A percentile compares a stretch with the other conserved stretches of the same genome.
Conservation (phyloP, 2,797 vertebrate species). For the Danio kyathit region DNA sequence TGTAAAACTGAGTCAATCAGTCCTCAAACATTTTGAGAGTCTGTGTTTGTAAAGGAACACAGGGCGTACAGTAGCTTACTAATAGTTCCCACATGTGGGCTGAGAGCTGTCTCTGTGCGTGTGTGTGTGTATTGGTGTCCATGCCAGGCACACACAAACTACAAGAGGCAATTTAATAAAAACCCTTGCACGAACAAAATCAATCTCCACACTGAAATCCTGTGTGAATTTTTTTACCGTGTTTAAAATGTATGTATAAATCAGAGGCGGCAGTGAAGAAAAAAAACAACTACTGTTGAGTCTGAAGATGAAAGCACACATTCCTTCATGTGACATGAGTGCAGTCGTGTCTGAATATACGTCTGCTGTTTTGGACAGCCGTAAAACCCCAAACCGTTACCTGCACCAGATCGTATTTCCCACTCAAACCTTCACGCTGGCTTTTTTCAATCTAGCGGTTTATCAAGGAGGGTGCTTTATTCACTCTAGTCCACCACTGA, state of each 20-base stretch:
- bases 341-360: neutral
- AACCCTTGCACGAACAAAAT: conserved; percentile 74
- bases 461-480: conserved; percentile 51
- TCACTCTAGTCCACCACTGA: conserved; percentile 49
- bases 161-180: conserved; percentile 80
- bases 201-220: conserved; percentile 65
- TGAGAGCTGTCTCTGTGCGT: conserved; percentile 46
- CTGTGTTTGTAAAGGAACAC: conserved; percentile 48
- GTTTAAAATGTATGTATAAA: conserved; percentile 42
- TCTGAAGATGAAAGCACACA: conserved; percentile 31
- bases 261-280: conserved; percentile 1
- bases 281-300: conserved; percentile 22
- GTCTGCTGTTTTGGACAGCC: conserved; percentile 11
- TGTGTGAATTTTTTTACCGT: conserved; percentile 67
- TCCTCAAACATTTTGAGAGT: conserved; percentile 15
- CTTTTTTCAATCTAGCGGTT: conserved; percentile 71
- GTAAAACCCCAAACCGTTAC: conserved; percentile 61
- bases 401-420: conserved; percentile 64
- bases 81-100: conserved; percentile 83
- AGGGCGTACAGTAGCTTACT: conserved; percentile 81
- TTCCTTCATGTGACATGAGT: conserved; percentile 15
- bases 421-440: conserved; percentile 63
- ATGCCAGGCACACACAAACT: conserved; percentile 45
- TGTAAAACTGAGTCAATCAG: neutral
- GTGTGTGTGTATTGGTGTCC: conserved; percentile 1